phyloP scores from a whole-genome alignment of 2,113 vertebrate species.

The Brevimyrus niger region DNA sequence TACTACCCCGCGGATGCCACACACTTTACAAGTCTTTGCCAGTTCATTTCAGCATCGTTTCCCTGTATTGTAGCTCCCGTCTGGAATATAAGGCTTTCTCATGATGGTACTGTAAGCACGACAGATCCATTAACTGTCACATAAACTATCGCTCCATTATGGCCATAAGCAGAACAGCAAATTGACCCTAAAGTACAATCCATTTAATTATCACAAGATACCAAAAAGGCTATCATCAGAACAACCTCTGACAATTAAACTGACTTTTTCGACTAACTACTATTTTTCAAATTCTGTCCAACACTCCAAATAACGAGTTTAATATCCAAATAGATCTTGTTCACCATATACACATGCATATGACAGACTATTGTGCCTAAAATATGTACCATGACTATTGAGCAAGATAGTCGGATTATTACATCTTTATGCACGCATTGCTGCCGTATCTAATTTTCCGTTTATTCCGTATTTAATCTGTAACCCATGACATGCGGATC shows the following conservation, averaged over 20 bases:
- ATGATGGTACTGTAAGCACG: neutral
- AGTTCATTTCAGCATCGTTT: neutral
- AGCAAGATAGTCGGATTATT: neutral
- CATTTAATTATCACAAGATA: neutral
- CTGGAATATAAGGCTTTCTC: neutral
- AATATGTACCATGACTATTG: neutral
- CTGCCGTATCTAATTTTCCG: neutral
- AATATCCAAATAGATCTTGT: neutral
- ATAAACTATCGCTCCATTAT: neutral
- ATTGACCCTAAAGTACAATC: neutral
- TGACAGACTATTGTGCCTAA: neutral
- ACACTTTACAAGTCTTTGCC: neutral
- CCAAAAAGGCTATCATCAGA: neutral
- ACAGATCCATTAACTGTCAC: neutral
- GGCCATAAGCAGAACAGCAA: neutral
- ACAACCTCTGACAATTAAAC: neutral
- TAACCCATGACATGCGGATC: constrained; percentile 44
- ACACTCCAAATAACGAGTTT: neutral
- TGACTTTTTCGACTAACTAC: neutral
- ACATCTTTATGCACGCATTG: neutral
- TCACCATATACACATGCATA: neutral
- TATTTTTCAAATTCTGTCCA: neutral
- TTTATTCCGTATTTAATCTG: constrained; percentile 38
- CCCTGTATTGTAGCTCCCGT: neutral
- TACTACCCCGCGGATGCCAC: neutral